These are phyloP conservation scores for Nyctibius grandis DNA, from an alignment of 2,797 vertebrate genomes.

Conservation along the genomic window DNA sequence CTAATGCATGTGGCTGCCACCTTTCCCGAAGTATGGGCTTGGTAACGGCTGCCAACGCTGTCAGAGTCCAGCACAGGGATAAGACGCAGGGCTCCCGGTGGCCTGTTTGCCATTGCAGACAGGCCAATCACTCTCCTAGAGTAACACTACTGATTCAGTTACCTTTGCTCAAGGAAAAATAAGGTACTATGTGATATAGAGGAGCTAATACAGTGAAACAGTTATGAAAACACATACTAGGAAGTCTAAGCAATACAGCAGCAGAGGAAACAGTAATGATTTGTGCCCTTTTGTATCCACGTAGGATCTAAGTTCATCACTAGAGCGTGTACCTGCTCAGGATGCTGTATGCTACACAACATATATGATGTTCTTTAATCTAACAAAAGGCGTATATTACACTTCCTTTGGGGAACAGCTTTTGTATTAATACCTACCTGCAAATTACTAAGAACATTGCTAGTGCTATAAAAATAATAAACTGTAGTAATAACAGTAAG, in stretches of 20 bases:
- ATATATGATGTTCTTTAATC: background rate
- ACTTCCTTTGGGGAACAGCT: background rate
- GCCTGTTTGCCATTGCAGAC: background rate
- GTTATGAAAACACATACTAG: background rate
- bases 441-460: background rate
- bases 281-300: background rate
- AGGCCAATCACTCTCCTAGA: background rate
- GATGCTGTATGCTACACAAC: background rate
- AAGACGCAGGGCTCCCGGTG: background rate
- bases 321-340: background rate
- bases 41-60: background rate
- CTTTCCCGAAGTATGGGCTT: background rate
- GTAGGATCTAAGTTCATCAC: background rate
- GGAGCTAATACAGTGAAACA: background rate
- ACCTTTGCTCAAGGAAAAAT: background rate
- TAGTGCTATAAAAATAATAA: conserved; percentile 30
- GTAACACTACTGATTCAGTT: background rate
- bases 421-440: background rate
- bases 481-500: conserved; percentile 18
- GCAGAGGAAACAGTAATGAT: background rate
- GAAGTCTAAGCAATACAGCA: background rate
- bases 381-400: background rate
- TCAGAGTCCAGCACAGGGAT: background rate
- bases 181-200: background rate
- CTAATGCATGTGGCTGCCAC: background rate